Evolutionary conservation across 2,888 invertebrate species (phyloP), one percentile per base, ranked within the genome.

Genomic region (Amaurobius ferox): DNA sequence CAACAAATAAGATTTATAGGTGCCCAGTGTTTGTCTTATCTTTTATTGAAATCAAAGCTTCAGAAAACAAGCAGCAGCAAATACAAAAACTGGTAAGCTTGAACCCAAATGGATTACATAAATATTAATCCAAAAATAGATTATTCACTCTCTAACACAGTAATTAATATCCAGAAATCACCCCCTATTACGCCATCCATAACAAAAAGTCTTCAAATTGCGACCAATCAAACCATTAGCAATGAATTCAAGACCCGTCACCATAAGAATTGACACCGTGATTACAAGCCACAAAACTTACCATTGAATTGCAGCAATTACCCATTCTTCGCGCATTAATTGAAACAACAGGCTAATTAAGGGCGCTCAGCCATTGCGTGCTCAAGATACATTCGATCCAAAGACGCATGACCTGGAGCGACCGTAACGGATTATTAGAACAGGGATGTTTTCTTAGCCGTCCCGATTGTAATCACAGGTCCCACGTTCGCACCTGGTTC

Each of bases 401-500:
- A 35, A 35, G 35, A 35, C 23, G 23, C 23, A n/a, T 23, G 23
- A n/a, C 55, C 55, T n/a, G 3, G 5, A 55, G 55, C 55, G 16
- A 23, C 19, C 19, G 55, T 23, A 23, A 55, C 55, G 23, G 55
- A 55, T 55, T 55, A 55, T 55, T 55, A 55, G n/a, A 55, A n/a
- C 23, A 55, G 23, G 3, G 55, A 55, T 55, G 23, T 23, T 55
- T 55, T 23, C 55, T 23, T 55, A 6, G 5, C 23, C 19, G 44
- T 44, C n/a, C 44, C 44, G 16, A 44, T 11, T 1, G 19, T 23
- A 19, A 55, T 23, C 55, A 23, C 55, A 3, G 19, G 55, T 23
- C 44, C n/a, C 23, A 16, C 55, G 23, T 55, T 55, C 55, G 55
- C 55, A 55, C 55, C 55, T 55, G 55, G 55, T 55, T 55, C 55